A percentile compares a stretch with the other conserved stretches of the same genome.
Conservation (phyloP, 92 coral and sea anemone genomes). For the Epizoanthus rinbou region DNA sequence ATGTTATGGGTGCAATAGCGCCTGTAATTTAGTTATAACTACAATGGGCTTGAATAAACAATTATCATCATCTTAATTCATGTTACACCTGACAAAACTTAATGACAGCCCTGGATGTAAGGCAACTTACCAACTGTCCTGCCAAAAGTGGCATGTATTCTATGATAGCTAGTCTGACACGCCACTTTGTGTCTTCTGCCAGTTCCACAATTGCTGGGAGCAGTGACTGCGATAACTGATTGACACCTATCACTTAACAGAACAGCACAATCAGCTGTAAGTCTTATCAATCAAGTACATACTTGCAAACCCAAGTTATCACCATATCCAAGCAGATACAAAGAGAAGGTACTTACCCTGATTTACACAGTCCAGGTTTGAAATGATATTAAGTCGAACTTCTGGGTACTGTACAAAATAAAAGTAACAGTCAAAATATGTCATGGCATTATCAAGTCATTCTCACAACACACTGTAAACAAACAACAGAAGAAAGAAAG, state of each 20-base stretch:
- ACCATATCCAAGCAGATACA: not conserved
- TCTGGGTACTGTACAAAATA: slow-evolving; percentile 82
- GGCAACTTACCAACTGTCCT: slow-evolving; percentile 83
- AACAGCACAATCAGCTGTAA: not conserved
- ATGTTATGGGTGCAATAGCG: too few species aligned
- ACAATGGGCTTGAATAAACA: too few species aligned
- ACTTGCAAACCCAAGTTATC: not conserved
- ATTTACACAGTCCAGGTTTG: slow-evolving; percentile 98
- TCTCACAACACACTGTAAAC: not conserved
- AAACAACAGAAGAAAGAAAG: not conserved
- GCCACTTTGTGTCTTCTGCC: slow-evolving; percentile 98
- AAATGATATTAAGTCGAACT: slow-evolving; percentile 94
- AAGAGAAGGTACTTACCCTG: slow-evolving; percentile 68
- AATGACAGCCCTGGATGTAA: too few species aligned
- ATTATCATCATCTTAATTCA: too few species aligned
- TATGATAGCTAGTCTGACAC: slow-evolving; percentile 96
- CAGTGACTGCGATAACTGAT: slow-evolving; percentile 95
- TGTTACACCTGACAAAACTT: too few species aligned
- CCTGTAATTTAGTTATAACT: too few species aligned
- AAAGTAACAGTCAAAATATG: not conserved
- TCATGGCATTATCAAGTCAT: not conserved
- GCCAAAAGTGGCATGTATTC: slow-evolving; percentile 99
- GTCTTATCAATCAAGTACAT: not conserved
- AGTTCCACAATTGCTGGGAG: slow-evolving; percentile 98
- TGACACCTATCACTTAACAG: slow-evolving; percentile 85